Conservation (phyloP, 2,888 invertebrate genomes). For the Operophtera brumata region DNA sequence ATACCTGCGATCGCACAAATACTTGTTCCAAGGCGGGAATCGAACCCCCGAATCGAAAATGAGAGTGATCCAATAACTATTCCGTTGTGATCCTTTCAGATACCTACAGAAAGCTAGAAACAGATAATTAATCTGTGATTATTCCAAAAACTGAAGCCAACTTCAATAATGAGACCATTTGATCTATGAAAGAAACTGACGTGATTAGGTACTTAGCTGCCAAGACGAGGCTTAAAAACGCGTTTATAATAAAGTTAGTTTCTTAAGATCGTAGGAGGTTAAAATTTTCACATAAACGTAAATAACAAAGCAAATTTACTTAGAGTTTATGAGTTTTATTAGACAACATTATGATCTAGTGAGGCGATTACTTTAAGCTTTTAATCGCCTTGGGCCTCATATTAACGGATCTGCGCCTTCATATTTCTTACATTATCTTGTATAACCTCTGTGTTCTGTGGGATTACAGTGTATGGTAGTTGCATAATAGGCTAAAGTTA, state of each 20-base stretch:
- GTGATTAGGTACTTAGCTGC: background rate
- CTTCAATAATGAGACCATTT: background rate
- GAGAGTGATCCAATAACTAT: too few species aligned
- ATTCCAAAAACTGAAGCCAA: background rate
- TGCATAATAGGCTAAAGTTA: constrained; percentile 34
- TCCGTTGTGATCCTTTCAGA: too few species aligned
- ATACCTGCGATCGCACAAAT: too few species aligned
- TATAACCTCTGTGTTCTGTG: constrained; percentile 23
- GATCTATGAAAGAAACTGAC: background rate
- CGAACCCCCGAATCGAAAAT: too few species aligned
- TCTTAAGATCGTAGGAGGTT: constrained; percentile 6
- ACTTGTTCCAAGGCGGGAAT: too few species aligned
- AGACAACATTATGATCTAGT: constrained; percentile 35
- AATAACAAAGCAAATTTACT: constrained; percentile 25
- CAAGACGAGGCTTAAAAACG: background rate
- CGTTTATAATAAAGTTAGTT: background rate
- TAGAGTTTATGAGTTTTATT: constrained; percentile 33
- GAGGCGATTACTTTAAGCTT: constrained; percentile 42
- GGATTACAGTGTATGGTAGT: constrained; percentile 22
- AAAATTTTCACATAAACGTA: constrained; percentile 22
- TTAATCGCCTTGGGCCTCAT: constrained; percentile 38
- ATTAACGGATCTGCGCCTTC: constrained; percentile 38
- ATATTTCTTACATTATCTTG: constrained; percentile 45
- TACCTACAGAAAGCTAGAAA: too few species aligned
- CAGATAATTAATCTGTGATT: too few species aligned